Conservation (phyloP, 2,113 vertebrate genomes). For the Carassius gibelio region DNA sequence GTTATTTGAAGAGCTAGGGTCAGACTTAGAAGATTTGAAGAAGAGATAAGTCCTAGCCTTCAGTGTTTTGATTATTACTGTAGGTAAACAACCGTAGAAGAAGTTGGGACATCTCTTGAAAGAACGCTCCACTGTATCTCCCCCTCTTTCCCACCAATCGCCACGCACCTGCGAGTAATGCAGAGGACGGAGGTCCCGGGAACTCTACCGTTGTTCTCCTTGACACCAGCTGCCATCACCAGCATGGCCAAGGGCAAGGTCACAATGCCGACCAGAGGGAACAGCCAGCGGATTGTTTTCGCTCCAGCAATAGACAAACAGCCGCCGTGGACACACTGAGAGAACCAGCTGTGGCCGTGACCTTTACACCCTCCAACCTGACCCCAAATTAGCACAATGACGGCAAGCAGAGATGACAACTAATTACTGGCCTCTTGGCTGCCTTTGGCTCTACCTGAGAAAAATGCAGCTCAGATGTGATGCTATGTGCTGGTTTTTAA, state of each 20-base stretch:
- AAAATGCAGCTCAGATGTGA: conserved; percentile 50
- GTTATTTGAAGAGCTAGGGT: conserved; percentile 74
- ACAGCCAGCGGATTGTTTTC: conserved; percentile 88
- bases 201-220: conserved; percentile 67
- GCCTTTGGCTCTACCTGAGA: conserved; percentile 68
- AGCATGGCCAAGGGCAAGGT: conserved; percentile 90
- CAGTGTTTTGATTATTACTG: conserved; percentile 77
- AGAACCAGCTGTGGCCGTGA: conserved; percentile 80
- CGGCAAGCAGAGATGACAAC: conserved; percentile 71
- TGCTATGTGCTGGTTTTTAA: not conserved
- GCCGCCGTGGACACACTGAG: conserved; percentile 66
- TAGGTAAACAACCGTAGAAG: conserved; percentile 77
- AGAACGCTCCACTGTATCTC: not conserved
- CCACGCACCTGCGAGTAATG: conserved; percentile 81
- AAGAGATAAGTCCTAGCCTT: conserved; percentile 64
- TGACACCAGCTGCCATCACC: conserved; percentile 79
- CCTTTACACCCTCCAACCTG: conserved; percentile 65
- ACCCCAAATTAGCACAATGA: conserved; percentile 75
- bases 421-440: conserved; percentile 64
- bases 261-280: conserved; percentile 71
- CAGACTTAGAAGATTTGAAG: conserved; percentile 68
- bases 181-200: conserved; percentile 66
- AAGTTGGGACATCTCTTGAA: conserved; percentile 74
- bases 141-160: conserved; percentile 46
- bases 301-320: conserved; percentile 77